These are phyloP conservation scores for Anguilla rostrata DNA, from an alignment of 2,113 vertebrate genomes.

Conservation along the genomic window DNA sequence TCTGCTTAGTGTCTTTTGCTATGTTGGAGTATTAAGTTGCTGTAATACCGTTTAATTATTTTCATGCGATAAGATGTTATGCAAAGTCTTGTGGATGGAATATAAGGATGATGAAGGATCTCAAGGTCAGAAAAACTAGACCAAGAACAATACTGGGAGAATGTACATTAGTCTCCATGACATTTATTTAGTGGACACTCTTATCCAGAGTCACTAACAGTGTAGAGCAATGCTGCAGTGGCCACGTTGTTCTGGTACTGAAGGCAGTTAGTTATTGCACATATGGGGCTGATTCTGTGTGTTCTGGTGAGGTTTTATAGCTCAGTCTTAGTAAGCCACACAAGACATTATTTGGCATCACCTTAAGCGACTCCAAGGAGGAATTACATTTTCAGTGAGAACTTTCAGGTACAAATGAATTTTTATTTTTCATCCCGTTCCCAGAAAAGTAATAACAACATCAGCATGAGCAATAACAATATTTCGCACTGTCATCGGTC, in stretches of 20 bases:
- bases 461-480: neutral
- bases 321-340: neutral
- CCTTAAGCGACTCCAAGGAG: neutral
- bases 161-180: neutral
- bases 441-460: neutral
- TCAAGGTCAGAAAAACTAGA: neutral
- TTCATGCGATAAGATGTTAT: neutral
- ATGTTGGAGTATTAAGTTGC: neutral
- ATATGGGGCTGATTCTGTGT: neutral
- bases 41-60: neutral
- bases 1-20: neutral
- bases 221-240: neutral
- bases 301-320: neutral
- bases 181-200: neutral
- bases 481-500: neutral
- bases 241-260: neutral
- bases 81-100: neutral
- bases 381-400: neutral
- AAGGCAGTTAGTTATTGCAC: neutral
- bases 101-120: neutral
- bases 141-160: too few relatives aligned
- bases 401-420: neutral
- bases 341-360: neutral
- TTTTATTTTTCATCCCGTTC: slow-evolving; percentile 2
- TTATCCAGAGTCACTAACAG: neutral